Conservation (phyloP, 2,797 vertebrate species). For the Gymnoscopelus braueri region DNA sequence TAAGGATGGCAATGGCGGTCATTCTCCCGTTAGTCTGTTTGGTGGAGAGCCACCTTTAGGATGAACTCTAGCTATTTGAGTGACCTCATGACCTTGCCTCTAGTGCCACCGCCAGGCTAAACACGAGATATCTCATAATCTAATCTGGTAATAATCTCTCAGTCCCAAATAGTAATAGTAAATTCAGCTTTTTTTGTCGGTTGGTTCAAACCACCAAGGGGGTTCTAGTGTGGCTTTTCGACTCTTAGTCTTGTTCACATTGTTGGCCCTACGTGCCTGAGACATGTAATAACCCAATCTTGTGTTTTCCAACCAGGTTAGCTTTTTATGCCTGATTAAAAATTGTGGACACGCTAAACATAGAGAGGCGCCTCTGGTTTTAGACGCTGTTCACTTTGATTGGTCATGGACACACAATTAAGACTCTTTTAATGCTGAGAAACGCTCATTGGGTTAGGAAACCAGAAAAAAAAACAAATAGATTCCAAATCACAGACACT, state of each 20-base stretch:
- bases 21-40: too few relatives aligned
- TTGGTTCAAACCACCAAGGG: background rate
- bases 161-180: too few relatives aligned
- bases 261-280: background rate
- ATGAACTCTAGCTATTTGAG: too few relatives aligned
- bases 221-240: background rate
- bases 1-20: too few relatives aligned
- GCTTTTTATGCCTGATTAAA: conserved; percentile 32
- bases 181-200: too few relatives aligned
- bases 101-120: too few relatives aligned
- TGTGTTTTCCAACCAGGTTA: conserved; percentile 23
- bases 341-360: conserved; percentile 43
- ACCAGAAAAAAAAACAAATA: conserved; percentile 35
- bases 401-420: conserved; percentile 73
- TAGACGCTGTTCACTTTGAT: conserved; percentile 72
- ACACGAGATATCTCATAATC: too few relatives aligned
- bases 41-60: too few relatives aligned
- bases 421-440: conserved; percentile 69
- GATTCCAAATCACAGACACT: conserved; percentile 44
- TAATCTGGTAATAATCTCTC: too few relatives aligned
- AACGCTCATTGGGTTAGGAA: conserved; percentile 37
- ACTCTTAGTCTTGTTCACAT: background rate
- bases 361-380: conserved; percentile 41
- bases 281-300: background rate
- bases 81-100: too few relatives aligned